These are phyloP conservation scores for Exaiptasia diaphana DNA, from an alignment of 64 coral and sea anemone genomes.

Conservation along the genomic window DNA sequence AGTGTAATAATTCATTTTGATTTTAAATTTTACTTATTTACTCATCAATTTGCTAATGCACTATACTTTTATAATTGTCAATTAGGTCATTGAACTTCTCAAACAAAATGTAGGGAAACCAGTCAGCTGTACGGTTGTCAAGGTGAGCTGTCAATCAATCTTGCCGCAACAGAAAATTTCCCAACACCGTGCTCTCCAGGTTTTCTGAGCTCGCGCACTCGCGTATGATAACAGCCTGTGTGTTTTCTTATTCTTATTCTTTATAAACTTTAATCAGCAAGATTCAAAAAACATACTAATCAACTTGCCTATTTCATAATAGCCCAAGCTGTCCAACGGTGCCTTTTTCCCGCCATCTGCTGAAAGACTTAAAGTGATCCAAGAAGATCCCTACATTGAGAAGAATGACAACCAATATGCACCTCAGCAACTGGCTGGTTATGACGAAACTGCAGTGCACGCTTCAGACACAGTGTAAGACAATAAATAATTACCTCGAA, in stretches of 20 bases:
- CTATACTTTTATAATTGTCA: too few relatives aligned
- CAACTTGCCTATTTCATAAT: too few relatives aligned
- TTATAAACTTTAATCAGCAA: too few relatives aligned
- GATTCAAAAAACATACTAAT: too few relatives aligned
- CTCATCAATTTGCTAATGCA: too few relatives aligned
- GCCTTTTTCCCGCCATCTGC: constrained; percentile 52
- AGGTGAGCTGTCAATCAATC: constrained; percentile 35
- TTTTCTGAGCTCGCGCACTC: too few relatives aligned
- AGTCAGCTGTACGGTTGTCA: constrained; percentile 61
- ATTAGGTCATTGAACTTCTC: constrained; percentile 63
- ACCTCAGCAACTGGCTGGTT: constrained; percentile 72
- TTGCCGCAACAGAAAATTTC: too few relatives aligned
- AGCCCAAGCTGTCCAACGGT: constrained; percentile 64
- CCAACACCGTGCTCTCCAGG: too few relatives aligned
- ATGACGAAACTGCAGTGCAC: constrained; percentile 79
- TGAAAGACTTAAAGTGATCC: constrained; percentile 57
- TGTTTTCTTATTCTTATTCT: too few relatives aligned
- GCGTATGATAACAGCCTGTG: too few relatives aligned
- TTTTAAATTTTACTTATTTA: too few relatives aligned
- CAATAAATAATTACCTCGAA: neutral
- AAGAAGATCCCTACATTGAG: constrained; percentile 58
- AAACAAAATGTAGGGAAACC: constrained; percentile 66
- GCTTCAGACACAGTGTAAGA: constrained; percentile 79
- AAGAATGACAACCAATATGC: constrained; percentile 1
- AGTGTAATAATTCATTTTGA: too few relatives aligned